phyloP scores from a whole-genome alignment of 2,888 invertebrate species.

The Bellardia pandia region DNA sequence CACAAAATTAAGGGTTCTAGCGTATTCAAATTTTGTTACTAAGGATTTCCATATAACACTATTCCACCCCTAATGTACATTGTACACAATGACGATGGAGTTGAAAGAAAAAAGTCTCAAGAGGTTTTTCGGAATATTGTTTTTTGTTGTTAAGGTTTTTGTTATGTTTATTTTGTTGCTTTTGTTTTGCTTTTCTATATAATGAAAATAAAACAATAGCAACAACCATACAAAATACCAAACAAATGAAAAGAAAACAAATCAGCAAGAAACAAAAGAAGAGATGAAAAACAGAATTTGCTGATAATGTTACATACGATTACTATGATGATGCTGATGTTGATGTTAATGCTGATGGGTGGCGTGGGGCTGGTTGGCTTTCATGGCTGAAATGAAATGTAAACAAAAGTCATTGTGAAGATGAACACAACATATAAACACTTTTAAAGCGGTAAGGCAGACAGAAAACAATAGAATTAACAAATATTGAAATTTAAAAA shows the following conservation, averaged over 20 bases:
- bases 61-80: too few relatives aligned
- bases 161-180: background rate
- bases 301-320: constrained; percentile 27
- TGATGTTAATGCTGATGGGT: constrained; percentile 34
- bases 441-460: background rate
- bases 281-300: constrained; percentile 1
- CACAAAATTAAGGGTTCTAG: too few relatives aligned
- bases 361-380: constrained; percentile 49
- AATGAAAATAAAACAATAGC: constrained; percentile 14
- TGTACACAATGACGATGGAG: constrained; percentile 35
- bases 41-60: too few relatives aligned
- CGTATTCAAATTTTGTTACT: too few relatives aligned
- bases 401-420: constrained; percentile 48
- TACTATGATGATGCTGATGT: background rate
- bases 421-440: constrained; percentile 24
- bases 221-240: constrained; percentile 28
- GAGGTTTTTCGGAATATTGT: constrained; percentile 47
- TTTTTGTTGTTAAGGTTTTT: constrained; percentile 5
- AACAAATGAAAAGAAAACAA: constrained; percentile 57
- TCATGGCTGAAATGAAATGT: constrained; percentile 62
- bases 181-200: constrained; percentile 5
- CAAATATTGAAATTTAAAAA: too few relatives aligned
- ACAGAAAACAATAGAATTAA: background rate
- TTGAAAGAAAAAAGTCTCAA: constrained; percentile 66
- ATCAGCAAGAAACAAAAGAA: constrained; percentile 9